Evolutionary conservation across 2,797 vertebrate genomes (phyloP), one percentile per base, ranked within the genome.

Genomic region (Ispidina lecontei): DNA sequence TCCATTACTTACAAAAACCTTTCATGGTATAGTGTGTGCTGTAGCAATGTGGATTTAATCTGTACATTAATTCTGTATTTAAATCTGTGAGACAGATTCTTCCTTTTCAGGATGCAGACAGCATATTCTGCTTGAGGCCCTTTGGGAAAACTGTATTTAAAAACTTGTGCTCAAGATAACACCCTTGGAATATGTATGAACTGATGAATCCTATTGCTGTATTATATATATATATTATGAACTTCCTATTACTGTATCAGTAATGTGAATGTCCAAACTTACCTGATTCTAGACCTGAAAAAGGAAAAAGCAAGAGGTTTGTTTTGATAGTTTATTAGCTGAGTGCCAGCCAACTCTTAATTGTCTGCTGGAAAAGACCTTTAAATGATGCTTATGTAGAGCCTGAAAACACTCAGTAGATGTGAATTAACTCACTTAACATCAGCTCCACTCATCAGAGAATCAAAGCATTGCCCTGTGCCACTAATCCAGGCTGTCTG

Each of bases 81-180:
- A 69, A 74, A 70, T 86, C 21, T 84, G 33, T 84, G 82, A 84
- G 93, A 89, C 28, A 84, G 89, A 64, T 74, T 58, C 29, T 96
- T 94, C 49, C 80, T 84, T 95, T 96, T 88, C 80, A 93, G 92
- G 54, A 46, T 76, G 8, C 73, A 89, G 82, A 54, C 59, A 86
- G n/a, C 49, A 23, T 79, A 56, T 60, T 74, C 41, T 76, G 52
- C 33, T 58, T 33, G 37, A 88, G 58, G 35, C 60, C 60, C 72
- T 74, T 39, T 41, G 63, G 56, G 79, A 62, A 91, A 79, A 43
- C 25, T n/a, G 3, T 80, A 26, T 88, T 82, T 63, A 41, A 83
- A 90, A 82, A 43, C 18, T 46, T 59, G 33, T 51, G 43, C 46
- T 84, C 46, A 60, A 58, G 64, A 52, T 76, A 64, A 31, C 0